Conservation (phyloP, 1,140 invertebrate genomes). For the Camponotus floridanus region DNA sequence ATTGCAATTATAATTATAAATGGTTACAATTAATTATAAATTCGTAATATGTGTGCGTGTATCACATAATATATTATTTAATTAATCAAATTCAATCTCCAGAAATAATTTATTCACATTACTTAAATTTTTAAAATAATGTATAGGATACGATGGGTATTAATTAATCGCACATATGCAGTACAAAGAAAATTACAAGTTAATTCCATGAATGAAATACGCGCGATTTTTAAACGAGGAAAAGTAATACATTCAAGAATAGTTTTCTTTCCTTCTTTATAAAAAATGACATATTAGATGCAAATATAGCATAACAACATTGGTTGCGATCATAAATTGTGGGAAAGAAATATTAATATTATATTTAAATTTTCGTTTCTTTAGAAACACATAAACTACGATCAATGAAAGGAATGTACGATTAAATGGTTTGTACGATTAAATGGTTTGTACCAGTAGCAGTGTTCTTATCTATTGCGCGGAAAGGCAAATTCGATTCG, state of each 20-base stretch:
- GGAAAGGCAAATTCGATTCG: slow-evolving; percentile 1
- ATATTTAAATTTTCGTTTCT: not conserved
- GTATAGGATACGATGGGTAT: no score
- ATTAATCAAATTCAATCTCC: no score
- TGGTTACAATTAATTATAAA: no score
- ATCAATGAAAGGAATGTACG: not conserved
- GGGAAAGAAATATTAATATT: not conserved
- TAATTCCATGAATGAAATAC: not conserved
- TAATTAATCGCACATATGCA: no score
- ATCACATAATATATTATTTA: no score
- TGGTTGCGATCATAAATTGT: not conserved
- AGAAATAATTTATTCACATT: no score
- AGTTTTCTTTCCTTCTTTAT: not conserved
- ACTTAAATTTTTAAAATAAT: no score
- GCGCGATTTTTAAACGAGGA: not conserved
- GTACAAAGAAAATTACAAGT: not conserved
- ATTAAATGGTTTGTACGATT: no score
- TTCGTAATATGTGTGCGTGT: no score
- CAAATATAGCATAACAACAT: not conserved
- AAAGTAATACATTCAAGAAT: slow-evolving; percentile 8
- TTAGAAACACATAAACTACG: not conserved
- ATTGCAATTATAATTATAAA: no score
- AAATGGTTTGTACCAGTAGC: no score
- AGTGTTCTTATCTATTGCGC: not conserved
- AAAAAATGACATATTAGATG: no score